Evolutionary conservation across 2,888 invertebrate genomes (phyloP).

Genomic region (Penaeus monodon): DNA sequence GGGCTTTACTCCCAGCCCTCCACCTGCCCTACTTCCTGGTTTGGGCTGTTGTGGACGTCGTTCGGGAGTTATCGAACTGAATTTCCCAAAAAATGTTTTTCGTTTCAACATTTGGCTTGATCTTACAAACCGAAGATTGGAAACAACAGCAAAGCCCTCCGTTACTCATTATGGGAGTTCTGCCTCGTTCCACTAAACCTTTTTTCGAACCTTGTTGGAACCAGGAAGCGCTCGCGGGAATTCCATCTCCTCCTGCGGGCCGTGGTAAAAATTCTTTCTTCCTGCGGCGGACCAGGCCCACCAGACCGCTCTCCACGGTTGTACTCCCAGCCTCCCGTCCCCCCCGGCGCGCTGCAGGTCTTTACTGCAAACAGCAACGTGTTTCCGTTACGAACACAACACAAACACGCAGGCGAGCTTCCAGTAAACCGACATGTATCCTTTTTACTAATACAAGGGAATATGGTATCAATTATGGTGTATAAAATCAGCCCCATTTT

Average conservation of each 20-base stretch:
- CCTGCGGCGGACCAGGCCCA: slow-evolving; percentile 71
- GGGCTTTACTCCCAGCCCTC: slow-evolving; percentile 73
- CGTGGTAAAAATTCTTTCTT: slow-evolving; percentile 71
- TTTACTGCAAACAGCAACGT: slow-evolving; percentile 25
- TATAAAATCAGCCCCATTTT: too few species aligned
- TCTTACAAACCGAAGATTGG: not conserved
- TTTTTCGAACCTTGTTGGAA: slow-evolving; percentile 61
- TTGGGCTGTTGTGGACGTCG: not conserved
- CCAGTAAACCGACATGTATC: too few species aligned
- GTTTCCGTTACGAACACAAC: too few species aligned
- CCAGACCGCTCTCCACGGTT: slow-evolving; percentile 70
- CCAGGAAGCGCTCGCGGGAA: slow-evolving; percentile 66
- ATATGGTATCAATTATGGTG: too few species aligned
- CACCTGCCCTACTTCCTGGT: slow-evolving; percentile 45
- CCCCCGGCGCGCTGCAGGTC: slow-evolving; percentile 71
- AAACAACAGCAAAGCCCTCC: not conserved
- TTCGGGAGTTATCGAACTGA: too few species aligned
- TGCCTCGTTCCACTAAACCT: slow-evolving; percentile 26
- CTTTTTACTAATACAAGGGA: too few species aligned
- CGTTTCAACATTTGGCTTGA: too few species aligned
- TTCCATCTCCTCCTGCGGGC: slow-evolving; percentile 71
- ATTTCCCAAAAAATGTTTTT: too few species aligned
- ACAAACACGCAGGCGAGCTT: too few species aligned
- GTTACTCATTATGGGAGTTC: not conserved
- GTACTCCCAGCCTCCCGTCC: slow-evolving; percentile 72